Conservation (phyloP, 2,113 vertebrate genomes). For the Peromyscus polionotus region DNA sequence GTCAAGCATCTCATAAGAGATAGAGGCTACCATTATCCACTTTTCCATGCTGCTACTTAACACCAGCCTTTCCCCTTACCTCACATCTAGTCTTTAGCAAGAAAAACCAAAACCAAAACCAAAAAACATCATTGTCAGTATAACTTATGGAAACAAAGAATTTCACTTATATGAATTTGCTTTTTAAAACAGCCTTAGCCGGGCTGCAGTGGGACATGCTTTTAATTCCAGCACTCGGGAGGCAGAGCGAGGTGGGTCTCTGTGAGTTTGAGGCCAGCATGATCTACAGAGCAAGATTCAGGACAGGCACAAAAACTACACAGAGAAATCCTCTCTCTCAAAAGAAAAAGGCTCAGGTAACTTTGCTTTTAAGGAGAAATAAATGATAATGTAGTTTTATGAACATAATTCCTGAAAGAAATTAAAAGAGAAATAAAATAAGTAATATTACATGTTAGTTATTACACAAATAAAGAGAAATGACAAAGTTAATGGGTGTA, state of each 20-base stretch:
- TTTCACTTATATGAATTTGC: not conserved
- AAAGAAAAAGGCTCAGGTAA: not conserved
- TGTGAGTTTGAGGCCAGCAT: too few species aligned
- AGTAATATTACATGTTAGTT: not conserved
- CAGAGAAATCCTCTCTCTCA: too few species aligned
- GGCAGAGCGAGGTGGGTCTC: too few species aligned
- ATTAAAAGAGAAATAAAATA: not conserved
- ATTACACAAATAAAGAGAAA: not conserved
- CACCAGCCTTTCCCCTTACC: not conserved
- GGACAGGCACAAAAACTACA: too few species aligned
- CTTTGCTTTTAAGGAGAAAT: not conserved
- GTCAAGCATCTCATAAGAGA: not conserved
- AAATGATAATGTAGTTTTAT: not conserved
- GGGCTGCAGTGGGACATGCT: too few species aligned
- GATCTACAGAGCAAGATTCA: too few species aligned
- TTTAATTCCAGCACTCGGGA: too few species aligned
- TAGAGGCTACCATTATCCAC: not conserved
- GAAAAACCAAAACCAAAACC: not conserved
- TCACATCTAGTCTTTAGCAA: not conserved
- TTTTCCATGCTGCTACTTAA: not conserved
- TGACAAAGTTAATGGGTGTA: not conserved
- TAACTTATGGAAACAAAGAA: not conserved
- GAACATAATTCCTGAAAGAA: conserved; percentile 8
- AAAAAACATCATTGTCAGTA: not conserved
- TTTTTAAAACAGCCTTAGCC: not conserved